Conservation (phyloP, 1,140 invertebrate species). For the Monomorium pharaonis region DNA sequence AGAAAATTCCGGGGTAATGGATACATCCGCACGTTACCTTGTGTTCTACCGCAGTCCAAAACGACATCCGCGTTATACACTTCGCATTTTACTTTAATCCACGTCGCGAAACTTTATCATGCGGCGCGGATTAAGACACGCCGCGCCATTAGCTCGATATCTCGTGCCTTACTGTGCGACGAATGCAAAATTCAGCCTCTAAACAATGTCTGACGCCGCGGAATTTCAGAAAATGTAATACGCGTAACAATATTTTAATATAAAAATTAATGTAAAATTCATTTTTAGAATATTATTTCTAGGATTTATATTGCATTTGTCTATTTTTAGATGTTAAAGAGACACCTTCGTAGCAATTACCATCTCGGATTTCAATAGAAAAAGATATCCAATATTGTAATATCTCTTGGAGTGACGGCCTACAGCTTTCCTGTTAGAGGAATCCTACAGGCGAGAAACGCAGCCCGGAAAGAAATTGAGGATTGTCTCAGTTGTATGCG, state of each 20-base stretch:
- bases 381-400: background rate
- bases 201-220: background rate
- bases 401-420: background rate
- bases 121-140: background rate
- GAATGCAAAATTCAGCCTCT: background rate
- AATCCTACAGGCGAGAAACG: background rate
- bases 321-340: background rate
- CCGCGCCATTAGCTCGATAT: background rate
- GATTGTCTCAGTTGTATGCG: background rate
- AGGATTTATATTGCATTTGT: background rate
- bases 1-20: constrained; percentile 69
- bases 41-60: background rate
- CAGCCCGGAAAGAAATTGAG: background rate
- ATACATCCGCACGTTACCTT: constrained; percentile 55
- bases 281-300: background rate
- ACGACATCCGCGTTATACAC: constrained; percentile 54
- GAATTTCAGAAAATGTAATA: background rate
- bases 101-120: constrained; percentile 47
- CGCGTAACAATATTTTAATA: background rate
- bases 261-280: background rate
- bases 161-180: background rate
- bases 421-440: background rate
- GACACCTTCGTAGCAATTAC: background rate
- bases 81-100: constrained; percentile 70
- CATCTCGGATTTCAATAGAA: background rate